phyloP scores from a whole-genome alignment of 2,113 vertebrate species.

The Notothenia coriiceps region DNA sequence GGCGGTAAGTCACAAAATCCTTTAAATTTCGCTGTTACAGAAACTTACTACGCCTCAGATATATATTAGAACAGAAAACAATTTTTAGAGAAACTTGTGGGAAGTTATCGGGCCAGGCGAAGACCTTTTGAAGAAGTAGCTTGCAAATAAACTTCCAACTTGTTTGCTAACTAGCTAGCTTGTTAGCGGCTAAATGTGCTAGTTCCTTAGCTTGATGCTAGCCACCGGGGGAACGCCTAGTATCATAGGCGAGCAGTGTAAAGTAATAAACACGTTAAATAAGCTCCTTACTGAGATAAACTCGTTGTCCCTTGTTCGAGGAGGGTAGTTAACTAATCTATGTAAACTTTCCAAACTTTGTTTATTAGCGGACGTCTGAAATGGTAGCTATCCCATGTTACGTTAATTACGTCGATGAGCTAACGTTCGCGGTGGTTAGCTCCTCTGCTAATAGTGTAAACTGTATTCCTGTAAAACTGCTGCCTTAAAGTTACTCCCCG shows the following conservation, averaged over 20 bases:
- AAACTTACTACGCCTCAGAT: neutral
- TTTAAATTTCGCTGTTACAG: slow-evolving; percentile 22
- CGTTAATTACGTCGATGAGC: slow-evolving; percentile 48
- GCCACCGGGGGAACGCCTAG: slow-evolving; percentile 77
- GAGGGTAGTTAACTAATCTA: neutral
- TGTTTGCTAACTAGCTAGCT: slow-evolving; percentile 78
- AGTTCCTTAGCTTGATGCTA: slow-evolving; percentile 81
- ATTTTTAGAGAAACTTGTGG: neutral
- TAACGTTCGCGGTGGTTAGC: slow-evolving; percentile 61
- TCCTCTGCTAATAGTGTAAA: slow-evolving; percentile 41
- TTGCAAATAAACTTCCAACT: slow-evolving; percentile 61
- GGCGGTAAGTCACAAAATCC: slow-evolving; percentile 78
- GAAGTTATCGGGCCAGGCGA: neutral
- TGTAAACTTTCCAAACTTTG: neutral
- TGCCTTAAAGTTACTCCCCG: neutral
- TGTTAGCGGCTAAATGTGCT: slow-evolving; percentile 64
- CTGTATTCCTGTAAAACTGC: neutral
- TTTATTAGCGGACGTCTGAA: neutral
- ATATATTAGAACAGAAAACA: neutral
- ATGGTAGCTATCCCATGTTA: neutral
- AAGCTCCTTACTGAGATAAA: neutral
- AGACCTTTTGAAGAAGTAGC: neutral
- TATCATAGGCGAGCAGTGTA: slow-evolving; percentile 29
- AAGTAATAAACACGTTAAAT: slow-evolving; percentile 3
- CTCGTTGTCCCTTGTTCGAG: accelerated